These are phyloP conservation scores for Lordiphosa fenestrarum DNA, from an alignment of 2,888 invertebrate genomes.

Conservation along the genomic window DNA sequence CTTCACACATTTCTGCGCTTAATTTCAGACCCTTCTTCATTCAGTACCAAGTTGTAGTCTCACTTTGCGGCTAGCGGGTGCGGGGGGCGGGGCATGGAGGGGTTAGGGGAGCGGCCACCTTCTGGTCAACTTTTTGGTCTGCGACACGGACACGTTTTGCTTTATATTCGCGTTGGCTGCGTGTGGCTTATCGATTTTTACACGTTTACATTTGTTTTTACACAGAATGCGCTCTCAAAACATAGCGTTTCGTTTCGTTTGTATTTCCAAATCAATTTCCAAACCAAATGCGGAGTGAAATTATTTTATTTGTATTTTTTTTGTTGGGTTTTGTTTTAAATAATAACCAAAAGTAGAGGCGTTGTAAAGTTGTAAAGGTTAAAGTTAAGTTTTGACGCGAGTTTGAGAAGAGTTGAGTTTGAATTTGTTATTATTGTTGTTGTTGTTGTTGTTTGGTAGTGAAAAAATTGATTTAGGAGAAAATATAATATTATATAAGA, in stretches of 20 bases:
- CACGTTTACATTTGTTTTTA: constrained; percentile 55
- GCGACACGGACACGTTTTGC: constrained; percentile 54
- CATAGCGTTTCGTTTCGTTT: constrained; percentile 47
- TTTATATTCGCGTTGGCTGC: constrained; percentile 69
- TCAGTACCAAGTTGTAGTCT: constrained; percentile 36
- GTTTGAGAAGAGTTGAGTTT: constrained; percentile 54
- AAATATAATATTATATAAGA: constrained; percentile 80
- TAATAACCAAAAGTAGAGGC: constrained; percentile 61
- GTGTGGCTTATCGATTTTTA: constrained; percentile 73
- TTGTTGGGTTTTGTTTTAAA: constrained; percentile 29
- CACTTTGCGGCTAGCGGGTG: constrained; percentile 26
- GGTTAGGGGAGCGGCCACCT: constrained; percentile 17
- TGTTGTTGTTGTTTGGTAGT: constrained; percentile 72
- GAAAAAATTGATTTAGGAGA: constrained; percentile 77
- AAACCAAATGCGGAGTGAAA: constrained; percentile 19
- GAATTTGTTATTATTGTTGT: constrained; percentile 64
- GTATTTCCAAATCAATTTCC: too few species aligned
- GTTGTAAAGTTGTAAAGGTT: constrained; percentile 66
- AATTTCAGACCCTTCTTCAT: constrained; percentile 38
- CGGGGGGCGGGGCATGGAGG: constrained; percentile 19
- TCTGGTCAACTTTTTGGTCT: constrained; percentile 55
- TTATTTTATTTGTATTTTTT: constrained; percentile 32
- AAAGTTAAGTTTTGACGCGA: constrained; percentile 70
- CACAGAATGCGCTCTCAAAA: constrained; percentile 65
- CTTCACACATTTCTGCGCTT: constrained; percentile 65